These are phyloP conservation scores for Camponotus fellah DNA, from an alignment of 2,888 invertebrate species.

Conservation along the genomic window DNA sequence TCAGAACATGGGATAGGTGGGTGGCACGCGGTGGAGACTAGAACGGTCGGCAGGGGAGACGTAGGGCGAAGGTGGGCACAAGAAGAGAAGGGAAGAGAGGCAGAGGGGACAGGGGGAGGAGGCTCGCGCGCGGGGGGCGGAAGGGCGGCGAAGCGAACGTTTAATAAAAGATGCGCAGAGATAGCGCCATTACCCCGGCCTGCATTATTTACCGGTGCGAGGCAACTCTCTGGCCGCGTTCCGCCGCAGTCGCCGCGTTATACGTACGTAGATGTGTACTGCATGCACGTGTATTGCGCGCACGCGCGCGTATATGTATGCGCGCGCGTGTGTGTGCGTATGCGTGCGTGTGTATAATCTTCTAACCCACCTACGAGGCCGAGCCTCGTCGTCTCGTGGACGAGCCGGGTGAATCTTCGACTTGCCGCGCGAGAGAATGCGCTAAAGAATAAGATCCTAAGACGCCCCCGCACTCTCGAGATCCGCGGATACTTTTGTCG, in stretches of 20 bases:
- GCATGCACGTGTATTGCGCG: constrained; percentile 57
- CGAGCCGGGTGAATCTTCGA: constrained; percentile 20
- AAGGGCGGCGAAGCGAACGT: constrained; percentile 82
- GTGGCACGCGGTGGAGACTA: constrained; percentile 58
- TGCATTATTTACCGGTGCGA: constrained; percentile 85
- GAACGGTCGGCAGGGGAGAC: constrained; percentile 36
- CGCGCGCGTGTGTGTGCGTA: not conserved
- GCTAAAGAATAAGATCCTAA: constrained; percentile 11
- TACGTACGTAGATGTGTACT: constrained; percentile 81
- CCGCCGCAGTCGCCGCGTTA: constrained; percentile 83
- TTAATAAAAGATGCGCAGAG: constrained; percentile 86
- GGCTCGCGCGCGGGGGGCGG: constrained; percentile 63
- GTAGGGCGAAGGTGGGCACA: constrained; percentile 60
- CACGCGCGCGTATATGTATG: not conserved
- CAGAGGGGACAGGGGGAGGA: constrained; percentile 45
- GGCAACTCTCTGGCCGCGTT: constrained; percentile 84
- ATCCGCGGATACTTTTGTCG: constrained; percentile 33
- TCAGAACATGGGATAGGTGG: constrained; percentile 58
- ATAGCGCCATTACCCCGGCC: constrained; percentile 86
- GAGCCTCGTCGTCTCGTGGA: constrained; percentile 2
- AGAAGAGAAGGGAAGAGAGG: constrained; percentile 47
- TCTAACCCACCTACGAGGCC: constrained; percentile 4
- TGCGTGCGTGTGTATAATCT: not conserved
- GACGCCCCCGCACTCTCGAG: not conserved
- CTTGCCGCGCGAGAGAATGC: not conserved